Evolutionary conservation across 2,888 invertebrate species (phyloP), one percentile per base, ranked within the genome.

Genomic region (Lobophora halterata): DNA sequence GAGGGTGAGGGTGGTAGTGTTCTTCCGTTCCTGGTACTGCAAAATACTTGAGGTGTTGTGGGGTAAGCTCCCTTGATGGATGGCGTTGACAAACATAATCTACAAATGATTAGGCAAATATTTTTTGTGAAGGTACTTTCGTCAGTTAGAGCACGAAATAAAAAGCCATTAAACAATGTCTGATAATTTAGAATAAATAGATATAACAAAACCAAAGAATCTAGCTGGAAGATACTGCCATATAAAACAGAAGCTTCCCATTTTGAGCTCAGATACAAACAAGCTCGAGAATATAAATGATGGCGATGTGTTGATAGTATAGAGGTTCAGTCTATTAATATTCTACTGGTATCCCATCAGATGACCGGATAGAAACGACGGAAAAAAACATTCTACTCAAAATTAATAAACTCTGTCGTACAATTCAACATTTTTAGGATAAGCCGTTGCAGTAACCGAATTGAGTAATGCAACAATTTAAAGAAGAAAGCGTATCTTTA

Each of bases 401-500:
- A 36, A 31, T 21, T 19, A 23, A 31, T 31, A 16, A 18, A 24
- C 24, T 28, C 29, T 5, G 23, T 27, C 19, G 26, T 13, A 27
- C 8, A 31, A 8, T 16, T 14, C 18, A 31, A 26, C 8, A 14
- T 16, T 17, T 17, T 17, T 17, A 5, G 19, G 12, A 19, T 20
- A 17, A 19, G 18, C 9, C 12, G 17, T 26, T 30, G 24, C 20
- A 31, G 26, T 10, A 23, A 27, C 14, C 11, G 11, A 27, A 21
- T 45, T 40, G 46, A 33, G 20, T 48, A 58, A 57, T 53, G 27
- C 58, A 51, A 57, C 49, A 28, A 58, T 61, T 58, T 54, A 53
- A 36, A 59, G 54, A 71, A 66, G 79, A 82, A 80, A 82, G 82
- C 78, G 79, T 79, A 60, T 70, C 76, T 64, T 51, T 61, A 51